A percentile compares a stretch with the other conserved stretches of the same genome.
These are phyloP conservation scores for Hemichromis elongatus DNA, from an alignment of 2,113 vertebrate species.

Conservation along the genomic window DNA sequence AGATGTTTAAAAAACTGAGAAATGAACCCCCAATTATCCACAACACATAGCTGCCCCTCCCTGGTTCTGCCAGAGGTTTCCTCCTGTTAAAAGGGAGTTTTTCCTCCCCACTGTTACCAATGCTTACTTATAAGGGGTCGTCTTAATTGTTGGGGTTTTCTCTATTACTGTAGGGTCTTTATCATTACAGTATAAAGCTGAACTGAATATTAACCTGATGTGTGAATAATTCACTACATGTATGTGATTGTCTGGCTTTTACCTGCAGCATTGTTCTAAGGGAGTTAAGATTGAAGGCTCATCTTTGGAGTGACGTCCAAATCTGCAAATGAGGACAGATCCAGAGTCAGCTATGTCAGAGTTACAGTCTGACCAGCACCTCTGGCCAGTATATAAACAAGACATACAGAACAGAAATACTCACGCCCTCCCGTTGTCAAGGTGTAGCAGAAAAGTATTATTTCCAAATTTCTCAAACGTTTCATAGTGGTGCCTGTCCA, in stretches of 20 bases:
- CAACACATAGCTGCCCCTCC: rapidly evolving
- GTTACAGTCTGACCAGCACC: background rate
- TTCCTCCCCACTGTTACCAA: background rate
- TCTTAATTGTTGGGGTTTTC: background rate
- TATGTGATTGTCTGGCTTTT: background rate
- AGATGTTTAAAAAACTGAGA: background rate
- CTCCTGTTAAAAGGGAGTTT: background rate
- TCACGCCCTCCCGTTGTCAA: constrained; percentile 83
- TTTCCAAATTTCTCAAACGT: constrained; percentile 88
- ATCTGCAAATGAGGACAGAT: constrained; percentile 59
- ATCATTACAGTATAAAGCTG: background rate
- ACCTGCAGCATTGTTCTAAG: constrained; percentile 81
- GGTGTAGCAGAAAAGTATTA: constrained; percentile 78
- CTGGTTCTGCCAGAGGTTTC: background rate
- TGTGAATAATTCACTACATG: background rate
- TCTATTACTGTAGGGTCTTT: background rate
- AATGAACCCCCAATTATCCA: background rate
- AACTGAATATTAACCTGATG: background rate
- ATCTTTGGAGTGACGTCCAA: constrained; percentile 80
- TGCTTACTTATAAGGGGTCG: rapidly evolving
- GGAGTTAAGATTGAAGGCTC: constrained; percentile 79
- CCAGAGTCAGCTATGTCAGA: background rate
- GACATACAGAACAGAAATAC: background rate
- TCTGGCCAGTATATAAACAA: background rate
- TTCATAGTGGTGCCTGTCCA: constrained; percentile 85